These are phyloP conservation scores for Simalia tracyae DNA, from an alignment of 2,797 vertebrate species.

Conservation along the genomic window DNA sequence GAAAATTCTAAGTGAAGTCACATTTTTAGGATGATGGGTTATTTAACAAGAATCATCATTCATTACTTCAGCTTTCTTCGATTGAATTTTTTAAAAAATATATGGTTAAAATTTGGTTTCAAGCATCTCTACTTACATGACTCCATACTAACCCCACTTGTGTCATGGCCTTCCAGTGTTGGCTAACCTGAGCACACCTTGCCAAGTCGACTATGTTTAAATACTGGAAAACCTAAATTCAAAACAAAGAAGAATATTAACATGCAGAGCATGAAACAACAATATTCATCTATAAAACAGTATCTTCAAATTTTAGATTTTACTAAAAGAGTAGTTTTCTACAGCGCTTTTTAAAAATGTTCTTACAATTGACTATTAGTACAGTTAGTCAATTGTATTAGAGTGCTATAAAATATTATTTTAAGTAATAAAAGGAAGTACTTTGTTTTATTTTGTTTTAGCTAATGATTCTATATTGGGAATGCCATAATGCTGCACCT, in stretches of 20 bases:
- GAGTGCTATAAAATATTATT: neutral
- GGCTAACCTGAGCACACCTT: conserved; percentile 68
- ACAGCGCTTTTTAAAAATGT: neutral
- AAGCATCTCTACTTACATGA: conserved; percentile 61
- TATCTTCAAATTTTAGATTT: neutral
- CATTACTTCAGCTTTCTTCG: neutral
- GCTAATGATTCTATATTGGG: neutral
- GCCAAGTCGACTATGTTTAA: conserved; percentile 67
- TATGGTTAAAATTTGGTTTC: neutral
- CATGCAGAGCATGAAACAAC: neutral
- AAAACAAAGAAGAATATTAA: conserved; percentile 41
- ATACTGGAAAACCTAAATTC: conserved; percentile 65
- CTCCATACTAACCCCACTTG: conserved; percentile 69
- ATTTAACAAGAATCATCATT: neutral
- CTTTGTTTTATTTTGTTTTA: neutral
- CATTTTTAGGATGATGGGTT: neutral
- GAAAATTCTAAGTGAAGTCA: neutral
- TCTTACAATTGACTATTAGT: neutral
- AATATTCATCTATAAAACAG: neutral
- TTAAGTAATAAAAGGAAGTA: neutral
- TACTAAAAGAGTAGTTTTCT: neutral
- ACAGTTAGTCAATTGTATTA: neutral
- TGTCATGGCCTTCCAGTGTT: conserved; percentile 66
- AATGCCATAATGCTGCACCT: no score
- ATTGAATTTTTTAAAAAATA: neutral